These are phyloP conservation scores for Onthophagus sagittarius DNA, from an alignment of 2,888 invertebrate species.

Conservation along the genomic window DNA sequence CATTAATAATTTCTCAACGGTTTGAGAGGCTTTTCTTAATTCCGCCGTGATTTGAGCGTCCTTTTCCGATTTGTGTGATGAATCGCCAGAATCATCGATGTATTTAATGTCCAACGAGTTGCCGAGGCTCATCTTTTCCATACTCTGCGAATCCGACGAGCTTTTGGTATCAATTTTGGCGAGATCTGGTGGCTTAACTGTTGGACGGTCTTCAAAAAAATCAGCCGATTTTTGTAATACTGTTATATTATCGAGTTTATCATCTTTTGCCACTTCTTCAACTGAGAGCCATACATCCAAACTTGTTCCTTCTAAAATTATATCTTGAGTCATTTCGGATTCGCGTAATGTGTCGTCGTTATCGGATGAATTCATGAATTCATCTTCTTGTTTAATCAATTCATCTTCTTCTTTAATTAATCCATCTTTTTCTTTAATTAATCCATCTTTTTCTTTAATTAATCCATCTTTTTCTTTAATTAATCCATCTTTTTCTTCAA, in stretches of 20 bases:
- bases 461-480: slow-evolving; percentile 5
- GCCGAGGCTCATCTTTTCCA: slow-evolving; percentile 44
- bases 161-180: slow-evolving; percentile 44
- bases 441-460: slow-evolving; percentile 34
- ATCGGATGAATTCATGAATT: slow-evolving; percentile 23
- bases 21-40: slow-evolving; percentile 43
- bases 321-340: slow-evolving; percentile 35
- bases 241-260: slow-evolving; percentile 46
- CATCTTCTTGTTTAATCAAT: slow-evolving; percentile 44
- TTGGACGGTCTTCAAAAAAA: slow-evolving; percentile 47
- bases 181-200: slow-evolving; percentile 45
- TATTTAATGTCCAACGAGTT: slow-evolving; percentile 48
- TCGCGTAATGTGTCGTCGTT: slow-evolving; percentile 33
- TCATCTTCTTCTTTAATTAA: slow-evolving; percentile 52
- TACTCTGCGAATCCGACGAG: slow-evolving; percentile 42
- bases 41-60: slow-evolving; percentile 44
- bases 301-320: slow-evolving; percentile 48
- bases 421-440: slow-evolving; percentile 48
- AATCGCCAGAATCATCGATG: slow-evolving; percentile 48
- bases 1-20: slow-evolving; percentile 41
- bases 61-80: slow-evolving; percentile 46
- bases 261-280: slow-evolving; percentile 40
- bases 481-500: slow-evolving; percentile 49
- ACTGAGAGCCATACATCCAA: slow-evolving; percentile 50
- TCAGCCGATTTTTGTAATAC: slow-evolving; percentile 43